Percentiles rank a stretch among this genome's conserved stretches.
These are phyloP conservation scores for Grantiella picta DNA, from an alignment of 2,113 vertebrate species.

Conservation along the genomic window DNA sequence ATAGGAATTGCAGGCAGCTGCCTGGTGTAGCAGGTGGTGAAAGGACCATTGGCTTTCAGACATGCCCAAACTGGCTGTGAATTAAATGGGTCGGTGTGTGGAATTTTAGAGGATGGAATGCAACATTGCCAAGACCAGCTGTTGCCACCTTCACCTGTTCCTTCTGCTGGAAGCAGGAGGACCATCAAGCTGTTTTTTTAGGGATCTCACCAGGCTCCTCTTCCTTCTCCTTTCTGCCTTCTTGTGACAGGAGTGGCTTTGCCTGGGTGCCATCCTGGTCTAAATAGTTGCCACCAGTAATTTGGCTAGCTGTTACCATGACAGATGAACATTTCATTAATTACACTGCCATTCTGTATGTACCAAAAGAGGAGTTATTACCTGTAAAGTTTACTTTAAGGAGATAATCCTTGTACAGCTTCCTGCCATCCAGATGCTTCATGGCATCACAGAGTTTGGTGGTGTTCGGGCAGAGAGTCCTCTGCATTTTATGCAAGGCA, in stretches of 20 bases:
- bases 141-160: not conserved
- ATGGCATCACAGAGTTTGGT: constrained; percentile 92
- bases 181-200: accelerated
- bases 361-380: constrained; percentile 61
- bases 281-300: not conserved
- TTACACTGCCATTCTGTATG: not conserved
- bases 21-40: not conserved
- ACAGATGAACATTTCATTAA: not conserved
- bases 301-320: not conserved
- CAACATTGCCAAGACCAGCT: not conserved
- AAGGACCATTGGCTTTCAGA: not conserved
- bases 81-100: not conserved
- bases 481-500: constrained; percentile 93
- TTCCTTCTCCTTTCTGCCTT: not conserved
- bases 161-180: not conserved
- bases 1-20: not conserved
- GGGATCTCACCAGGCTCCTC: not conserved
- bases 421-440: constrained; percentile 90
- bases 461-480: constrained; percentile 90
- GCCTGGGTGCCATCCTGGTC: not conserved
- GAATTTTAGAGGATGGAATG: not conserved
- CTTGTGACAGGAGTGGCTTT: not conserved
- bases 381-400: constrained; percentile 96
- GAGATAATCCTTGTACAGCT: constrained; percentile 92
- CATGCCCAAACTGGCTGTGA: not conserved